Base-by-base conservation (phyloP, 2,797 vertebrate genomes). In the Balearica regulorum region DNA sequence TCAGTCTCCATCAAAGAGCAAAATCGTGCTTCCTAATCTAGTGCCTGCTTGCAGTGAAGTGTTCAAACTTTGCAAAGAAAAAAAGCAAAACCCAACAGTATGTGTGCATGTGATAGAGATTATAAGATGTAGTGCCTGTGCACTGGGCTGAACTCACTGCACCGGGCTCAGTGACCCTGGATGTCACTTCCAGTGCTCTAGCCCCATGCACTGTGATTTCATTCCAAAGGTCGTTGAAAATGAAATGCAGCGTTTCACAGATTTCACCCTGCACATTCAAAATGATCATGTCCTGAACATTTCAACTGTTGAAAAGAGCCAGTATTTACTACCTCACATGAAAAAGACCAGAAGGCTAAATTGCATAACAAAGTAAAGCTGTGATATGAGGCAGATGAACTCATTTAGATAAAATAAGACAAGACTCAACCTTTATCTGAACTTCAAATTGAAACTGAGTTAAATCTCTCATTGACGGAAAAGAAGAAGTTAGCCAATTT, bases 311-410 rank as follows among this genome's bases (percentile, higher is more conserved):
- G 87, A 89, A 82, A 94, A 91, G 65, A 93, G 54, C 33, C 87
- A 91, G 76, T 78, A 96, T 90, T 95, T 94, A 93, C 89, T 94
- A 71, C 53, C 39, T 80, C 58, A 29, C 60, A 64, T 88, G 93
- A 97, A 93, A 94, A 77, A 96, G 72, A 81, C 72, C 93, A 95
- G 87, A 91, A 90, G 70, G 48, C 64, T 87, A 48, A 89, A 87
- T 77, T 22, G 57, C 22, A 5, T 81, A 88, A 89, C 44, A 16
- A 91, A 95, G 62, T 85, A 85, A 89, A 92, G 69, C 51, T 18
- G 11, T 84, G 86, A 94, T 93, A 77, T 9, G 93, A 96, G 89
- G 87, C 90, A 96, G 93, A 95, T 66, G 51, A 90, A 89, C 48
- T 69, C 25, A 79, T 92, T 92, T 84, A 94, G 86, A 95, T 87